These are phyloP conservation scores for Colinus virginianus DNA, from an alignment of 2,113 vertebrate species.

Conservation along the genomic window DNA sequence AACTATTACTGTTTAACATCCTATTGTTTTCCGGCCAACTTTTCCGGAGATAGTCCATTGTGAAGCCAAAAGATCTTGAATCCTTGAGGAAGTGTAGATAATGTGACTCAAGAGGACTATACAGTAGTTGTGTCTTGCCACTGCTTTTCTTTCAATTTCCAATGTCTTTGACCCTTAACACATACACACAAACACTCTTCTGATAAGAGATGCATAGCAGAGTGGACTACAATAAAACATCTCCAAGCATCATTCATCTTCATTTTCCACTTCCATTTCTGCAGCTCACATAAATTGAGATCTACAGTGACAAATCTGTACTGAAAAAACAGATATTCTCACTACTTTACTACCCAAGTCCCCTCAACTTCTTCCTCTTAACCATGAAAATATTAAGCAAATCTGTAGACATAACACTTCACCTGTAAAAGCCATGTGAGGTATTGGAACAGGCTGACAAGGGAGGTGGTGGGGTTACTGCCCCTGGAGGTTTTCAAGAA, in stretches of 20 bases:
- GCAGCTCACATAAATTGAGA: background rate
- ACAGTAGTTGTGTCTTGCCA: background rate
- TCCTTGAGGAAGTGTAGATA: background rate
- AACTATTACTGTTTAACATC: rapidly evolving
- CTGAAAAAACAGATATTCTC: background rate
- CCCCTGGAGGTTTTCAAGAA: too few species aligned
- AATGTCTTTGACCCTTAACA: background rate
- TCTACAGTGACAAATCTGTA: background rate
- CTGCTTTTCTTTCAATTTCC: background rate
- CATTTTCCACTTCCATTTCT: background rate
- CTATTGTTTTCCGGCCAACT: background rate
- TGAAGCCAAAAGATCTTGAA: background rate
- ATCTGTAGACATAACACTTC: background rate
- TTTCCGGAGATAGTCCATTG: background rate
- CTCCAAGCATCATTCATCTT: background rate
- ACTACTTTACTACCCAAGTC: background rate
- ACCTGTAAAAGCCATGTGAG: background rate
- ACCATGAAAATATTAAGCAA: background rate
- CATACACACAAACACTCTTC: too few species aligned
- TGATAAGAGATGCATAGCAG: background rate
- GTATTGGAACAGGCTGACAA: too few species aligned
- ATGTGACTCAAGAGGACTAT: background rate
- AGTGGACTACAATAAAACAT: rapidly evolving
- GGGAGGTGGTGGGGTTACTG: too few species aligned
- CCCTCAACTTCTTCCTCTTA: background rate